Percentiles rank a stretch among this genome's conserved stretches.
These are phyloP conservation scores for Phengaris alcon DNA, from an alignment of 2,888 invertebrate genomes.

Conservation along the genomic window DNA sequence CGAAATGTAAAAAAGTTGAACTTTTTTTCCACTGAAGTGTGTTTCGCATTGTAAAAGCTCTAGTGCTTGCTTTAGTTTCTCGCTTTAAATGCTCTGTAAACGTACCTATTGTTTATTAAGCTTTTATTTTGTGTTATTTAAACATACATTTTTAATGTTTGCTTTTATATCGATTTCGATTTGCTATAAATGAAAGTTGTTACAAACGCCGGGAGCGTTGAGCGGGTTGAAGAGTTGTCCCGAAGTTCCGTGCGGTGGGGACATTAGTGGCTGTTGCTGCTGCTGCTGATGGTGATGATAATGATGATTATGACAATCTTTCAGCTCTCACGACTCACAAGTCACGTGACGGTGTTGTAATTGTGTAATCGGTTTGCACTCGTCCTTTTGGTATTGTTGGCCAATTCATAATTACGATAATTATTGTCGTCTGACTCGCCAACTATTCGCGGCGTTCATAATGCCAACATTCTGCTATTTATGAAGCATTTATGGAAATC, in stretches of 20 bases:
- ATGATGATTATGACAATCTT: too few species aligned
- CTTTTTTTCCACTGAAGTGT: neutral
- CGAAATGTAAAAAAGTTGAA: neutral
- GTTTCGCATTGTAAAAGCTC: constrained; percentile 16
- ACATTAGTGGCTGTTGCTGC: too few species aligned
- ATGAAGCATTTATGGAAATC: neutral
- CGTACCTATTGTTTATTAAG: neutral
- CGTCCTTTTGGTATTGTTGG: constrained; percentile 31
- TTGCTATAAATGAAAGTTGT: too few species aligned
- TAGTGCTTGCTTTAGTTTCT: neutral
- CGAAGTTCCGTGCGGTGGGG: too few species aligned
- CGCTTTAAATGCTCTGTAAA: neutral
- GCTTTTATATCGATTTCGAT: too few species aligned
- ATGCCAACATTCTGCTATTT: constrained; percentile 32
- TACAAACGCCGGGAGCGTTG: too few species aligned
- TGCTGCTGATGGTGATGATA: too few species aligned
- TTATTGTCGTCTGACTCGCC: constrained; percentile 43
- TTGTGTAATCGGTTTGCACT: constrained; percentile 45
- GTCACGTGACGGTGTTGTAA: constrained; percentile 31
- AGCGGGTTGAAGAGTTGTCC: too few species aligned
- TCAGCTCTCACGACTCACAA: too few species aligned
- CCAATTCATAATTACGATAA: constrained; percentile 36
- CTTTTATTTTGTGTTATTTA: neutral
- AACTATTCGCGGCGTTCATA: constrained; percentile 37
- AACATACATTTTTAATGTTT: neutral